These are phyloP conservation scores for Heterotilapia buettikoferi DNA, from an alignment of 2,113 vertebrate genomes.

Conservation along the genomic window DNA sequence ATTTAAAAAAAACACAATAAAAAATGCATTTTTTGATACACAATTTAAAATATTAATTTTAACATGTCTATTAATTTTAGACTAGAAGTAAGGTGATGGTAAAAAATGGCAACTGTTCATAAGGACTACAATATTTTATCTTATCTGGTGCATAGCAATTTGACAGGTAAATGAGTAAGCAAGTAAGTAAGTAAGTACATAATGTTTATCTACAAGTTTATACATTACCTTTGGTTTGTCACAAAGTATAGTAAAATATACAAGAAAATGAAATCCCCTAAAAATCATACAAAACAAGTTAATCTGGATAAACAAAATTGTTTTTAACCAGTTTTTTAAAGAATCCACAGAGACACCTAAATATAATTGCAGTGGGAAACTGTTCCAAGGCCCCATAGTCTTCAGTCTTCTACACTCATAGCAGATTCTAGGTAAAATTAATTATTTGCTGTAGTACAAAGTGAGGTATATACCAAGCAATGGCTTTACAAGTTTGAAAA, in stretches of 20 bases:
- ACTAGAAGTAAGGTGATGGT: background rate
- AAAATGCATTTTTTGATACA: background rate
- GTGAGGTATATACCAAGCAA: background rate
- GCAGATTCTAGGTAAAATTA: no score
- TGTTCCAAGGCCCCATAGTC: background rate
- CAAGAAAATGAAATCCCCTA: background rate
- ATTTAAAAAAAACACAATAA: fast-evolving
- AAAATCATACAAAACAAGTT: background rate
- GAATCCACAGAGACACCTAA: background rate
- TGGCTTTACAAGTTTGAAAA: background rate
- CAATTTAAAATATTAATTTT: background rate
- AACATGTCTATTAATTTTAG: background rate
- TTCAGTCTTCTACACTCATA: background rate
- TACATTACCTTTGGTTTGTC: background rate
- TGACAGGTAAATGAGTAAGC: background rate
- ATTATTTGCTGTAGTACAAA: background rate
- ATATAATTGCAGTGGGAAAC: background rate
- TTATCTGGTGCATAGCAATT: background rate
- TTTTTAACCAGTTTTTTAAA: background rate
- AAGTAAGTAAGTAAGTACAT: background rate
- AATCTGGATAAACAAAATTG: background rate
- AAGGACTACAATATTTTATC: background rate
- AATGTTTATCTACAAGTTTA: background rate
- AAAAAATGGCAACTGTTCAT: background rate
- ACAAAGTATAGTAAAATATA: background rate